Base-by-base conservation (phyloP, 2,888 invertebrate genomes). In the Chelonus formosanus region DNA sequence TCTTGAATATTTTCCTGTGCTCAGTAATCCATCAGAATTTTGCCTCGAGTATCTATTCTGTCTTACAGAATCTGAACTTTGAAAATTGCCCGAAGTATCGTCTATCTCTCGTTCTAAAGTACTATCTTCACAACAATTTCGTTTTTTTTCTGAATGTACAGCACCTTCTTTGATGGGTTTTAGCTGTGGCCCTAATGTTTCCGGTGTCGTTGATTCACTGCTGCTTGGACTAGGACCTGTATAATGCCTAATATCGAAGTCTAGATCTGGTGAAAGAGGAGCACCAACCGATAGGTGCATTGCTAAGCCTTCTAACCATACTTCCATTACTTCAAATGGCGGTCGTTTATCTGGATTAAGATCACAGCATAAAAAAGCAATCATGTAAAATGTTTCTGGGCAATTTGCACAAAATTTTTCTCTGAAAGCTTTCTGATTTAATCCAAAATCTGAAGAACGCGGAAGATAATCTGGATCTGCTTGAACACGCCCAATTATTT, bases 401-500 rank as follows among this genome's bases (percentile, higher is more conserved):
- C 96, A 96, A 67, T 87, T 87, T 7, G 84, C 77, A 80, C 96
- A 96, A 85, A 95, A 97, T 84, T 94, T 93, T 73, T 94, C 94
- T 61, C 90, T 87, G 82, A 97, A 97, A 4, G 91, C 89, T 67
- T 90, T 88, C 81, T 95, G 94, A 86, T 97, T 96, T 31, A 97
- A 86, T 0, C 96, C 96, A 84, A 97, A 97, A 86, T 97, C 97
- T 47, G 91, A 89, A 1, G 95, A 94, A 48, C 97, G 89, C 3
- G 97, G 97, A 72, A 97, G 86, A 82, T 91, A 93, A 85, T 97
- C 97, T 0, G 97, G 97, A 87, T 97, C 97, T 0, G 97, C 97
- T 70, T 94, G 92, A 4, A 97, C 96, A 52, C 97, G 89, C 0
- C 97, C 97, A 78, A 97, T 97, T 75, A 97, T 95, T 92, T 97